Evolutionary conservation across 2,888 invertebrate genomes (phyloP).

Genomic region (Erebia ligea): DNA sequence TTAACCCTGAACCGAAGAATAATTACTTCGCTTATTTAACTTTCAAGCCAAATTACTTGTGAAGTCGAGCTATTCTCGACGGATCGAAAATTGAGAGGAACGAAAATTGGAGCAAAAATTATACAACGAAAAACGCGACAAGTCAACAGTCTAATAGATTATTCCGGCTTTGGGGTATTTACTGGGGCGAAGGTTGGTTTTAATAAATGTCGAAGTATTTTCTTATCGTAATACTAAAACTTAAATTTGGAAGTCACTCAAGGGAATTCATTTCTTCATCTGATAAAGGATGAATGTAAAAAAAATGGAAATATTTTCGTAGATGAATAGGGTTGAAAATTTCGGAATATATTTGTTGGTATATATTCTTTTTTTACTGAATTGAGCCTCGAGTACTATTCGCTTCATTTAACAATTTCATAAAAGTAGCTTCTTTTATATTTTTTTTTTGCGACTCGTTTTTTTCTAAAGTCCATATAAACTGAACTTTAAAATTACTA

Average conservation of each 20-base stretch:
- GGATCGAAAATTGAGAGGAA: conserved; percentile 33
- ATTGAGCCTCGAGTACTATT: not conserved
- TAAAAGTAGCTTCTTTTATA: not conserved
- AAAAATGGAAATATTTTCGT: not conserved
- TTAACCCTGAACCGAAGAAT: conserved; percentile 31
- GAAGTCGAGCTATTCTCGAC: conserved; percentile 32
- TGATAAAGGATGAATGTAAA: conserved; percentile 5
- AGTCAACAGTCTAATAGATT: conserved; percentile 41
- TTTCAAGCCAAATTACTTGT: conserved; percentile 29
- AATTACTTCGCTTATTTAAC: conserved; percentile 37
- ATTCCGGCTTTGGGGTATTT: conserved; percentile 36
- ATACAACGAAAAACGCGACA: conserved; percentile 37
- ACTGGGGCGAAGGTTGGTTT: conserved; percentile 36
- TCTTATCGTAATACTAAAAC: conserved; percentile 32
- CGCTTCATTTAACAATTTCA: not conserved
- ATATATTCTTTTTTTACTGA: not conserved
- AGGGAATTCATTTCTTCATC: conserved; percentile 15
- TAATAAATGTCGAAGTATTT: conserved; percentile 40
- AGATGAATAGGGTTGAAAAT: not conserved
- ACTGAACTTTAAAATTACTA: too few species aligned
- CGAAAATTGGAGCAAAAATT: conserved; percentile 32
- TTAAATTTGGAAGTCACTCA: conserved; percentile 31
- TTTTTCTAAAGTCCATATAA: too few species aligned
- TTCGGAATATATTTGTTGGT: not conserved
- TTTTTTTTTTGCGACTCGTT: not conserved